Evolutionary conservation across 2,797 vertebrate genomes (phyloP), one percentile per base, ranked within the genome.

Genomic region (Sebastes oblongus): DNA sequence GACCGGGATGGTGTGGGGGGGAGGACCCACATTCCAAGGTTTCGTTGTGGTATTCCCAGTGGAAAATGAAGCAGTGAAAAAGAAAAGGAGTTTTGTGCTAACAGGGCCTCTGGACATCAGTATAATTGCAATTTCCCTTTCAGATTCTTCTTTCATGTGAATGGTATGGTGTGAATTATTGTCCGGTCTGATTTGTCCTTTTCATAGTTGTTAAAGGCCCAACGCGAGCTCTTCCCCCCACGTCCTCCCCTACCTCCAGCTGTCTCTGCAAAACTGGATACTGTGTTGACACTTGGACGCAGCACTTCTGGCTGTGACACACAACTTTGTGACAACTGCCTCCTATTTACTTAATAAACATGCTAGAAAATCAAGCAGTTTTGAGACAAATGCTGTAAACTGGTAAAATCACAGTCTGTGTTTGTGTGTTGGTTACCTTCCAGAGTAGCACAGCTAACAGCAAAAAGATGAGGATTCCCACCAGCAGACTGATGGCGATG

Each of bases 401-500:
- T 27, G 54, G 20, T 42, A n/a, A 12, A 65, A 36, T 22, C 32
- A 2, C 36, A 42, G 16, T 59, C 32, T 73, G 75, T 50, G 46
- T 50, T 46, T 2, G 4, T 61, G 84, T 62, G 74, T 61, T 46
- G 55, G 6, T 97, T 97, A 99, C 98, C 98, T 99, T 99, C 98
- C 98, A 99, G 81, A 99, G 96, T 52, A 99, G 95, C 87, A 99
- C 98, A 39, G 98, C 98, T 87, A 99, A 93, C 83, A 99, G 94
- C 80, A 99, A 91, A 93, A 99, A 99, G 96, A 99, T 98, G 92
- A 99, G 97, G 95, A 99, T 97, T 88, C 98, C 98, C 92, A 99
- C 97, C 77, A 99, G 95, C 91, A 99, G 95, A 89, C 98, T 99
- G 92, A 99, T 99, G 95, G 98, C 98, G 55, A 99, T 99, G 95